These are phyloP conservation scores for Ennomos fuscantarius DNA, from an alignment of 2,888 invertebrate species.

Conservation along the genomic window DNA sequence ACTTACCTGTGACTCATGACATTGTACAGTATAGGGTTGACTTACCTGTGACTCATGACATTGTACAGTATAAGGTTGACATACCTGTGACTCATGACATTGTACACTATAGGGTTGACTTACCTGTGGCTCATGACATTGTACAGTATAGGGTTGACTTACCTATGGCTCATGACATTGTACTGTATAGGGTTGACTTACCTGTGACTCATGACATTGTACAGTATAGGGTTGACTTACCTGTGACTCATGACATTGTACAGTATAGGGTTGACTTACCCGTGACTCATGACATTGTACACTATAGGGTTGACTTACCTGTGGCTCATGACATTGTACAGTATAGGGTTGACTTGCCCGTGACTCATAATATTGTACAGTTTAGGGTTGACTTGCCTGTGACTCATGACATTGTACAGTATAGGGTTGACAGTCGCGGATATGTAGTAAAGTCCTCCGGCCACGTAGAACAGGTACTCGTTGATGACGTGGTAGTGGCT, in stretches of 20 bases:
- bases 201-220: constrained; percentile 93
- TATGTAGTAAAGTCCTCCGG: constrained; percentile 93
- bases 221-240: constrained; percentile 94
- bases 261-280: constrained; percentile 94
- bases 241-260: constrained; percentile 93
- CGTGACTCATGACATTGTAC: constrained; percentile 92
- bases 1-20: constrained; percentile 92
- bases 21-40: constrained; percentile 95
- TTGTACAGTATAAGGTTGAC: constrained; percentile 95
- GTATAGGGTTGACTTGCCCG: constrained; percentile 94
- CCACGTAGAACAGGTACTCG: constrained; percentile 91
- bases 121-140: constrained; percentile 92
- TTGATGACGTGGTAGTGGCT: constrained; percentile 88
- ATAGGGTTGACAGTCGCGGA: constrained; percentile 95
- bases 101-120: constrained; percentile 95
- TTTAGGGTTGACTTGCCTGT: constrained; percentile 86
- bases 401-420: constrained; percentile 92
- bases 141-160: constrained; percentile 94
- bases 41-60: constrained; percentile 90
- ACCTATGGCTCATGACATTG: constrained; percentile 92
- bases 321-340: constrained; percentile 93
- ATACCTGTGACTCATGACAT: constrained; percentile 90
- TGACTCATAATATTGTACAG: constrained; percentile 93
- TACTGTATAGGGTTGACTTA: constrained; percentile 95
- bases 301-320: constrained; percentile 95